Conservation (phyloP, 2,888 invertebrate species). For the Syritta pipiens region DNA sequence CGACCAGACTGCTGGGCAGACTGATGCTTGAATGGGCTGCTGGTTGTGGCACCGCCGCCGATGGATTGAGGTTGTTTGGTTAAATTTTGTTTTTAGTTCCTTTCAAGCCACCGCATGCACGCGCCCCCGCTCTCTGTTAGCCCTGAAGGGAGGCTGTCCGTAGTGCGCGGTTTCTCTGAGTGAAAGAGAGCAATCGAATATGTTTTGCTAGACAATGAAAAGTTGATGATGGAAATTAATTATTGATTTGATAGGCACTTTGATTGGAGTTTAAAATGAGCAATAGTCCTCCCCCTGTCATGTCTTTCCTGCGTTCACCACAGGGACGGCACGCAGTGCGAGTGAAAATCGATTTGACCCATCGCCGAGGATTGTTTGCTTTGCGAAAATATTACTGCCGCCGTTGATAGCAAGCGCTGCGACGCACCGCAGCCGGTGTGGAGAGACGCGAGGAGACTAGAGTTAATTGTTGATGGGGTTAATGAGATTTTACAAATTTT, state of each 20-base stretch:
- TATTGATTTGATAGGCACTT: conserved; percentile 65
- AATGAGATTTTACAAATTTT: conserved; percentile 46
- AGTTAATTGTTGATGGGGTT: conserved; percentile 42
- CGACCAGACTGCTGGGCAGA: not conserved
- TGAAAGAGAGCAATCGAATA: no score
- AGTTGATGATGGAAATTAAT: conserved; percentile 68
- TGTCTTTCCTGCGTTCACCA: not conserved
- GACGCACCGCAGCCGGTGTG: no score
- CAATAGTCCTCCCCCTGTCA: not conserved
- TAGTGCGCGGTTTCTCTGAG: no score
- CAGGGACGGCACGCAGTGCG: not conserved
- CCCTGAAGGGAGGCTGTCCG: no score
- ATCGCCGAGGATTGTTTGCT: conserved; percentile 25
- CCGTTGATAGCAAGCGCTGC: conserved; percentile 26
- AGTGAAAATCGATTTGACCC: conserved; percentile 24
- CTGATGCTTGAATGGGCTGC: not conserved
- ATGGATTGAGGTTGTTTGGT: not conserved
- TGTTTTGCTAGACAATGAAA: conserved; percentile 68
- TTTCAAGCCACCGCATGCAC: not conserved
- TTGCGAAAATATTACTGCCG: conserved; percentile 30
- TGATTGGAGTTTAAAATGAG: conserved; percentile 56
- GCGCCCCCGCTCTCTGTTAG: no score
- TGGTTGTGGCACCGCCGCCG: not conserved
- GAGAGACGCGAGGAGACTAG: no score
- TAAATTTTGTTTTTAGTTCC: not conserved